Conservation (phyloP, 1,140 invertebrate genomes). For the Drosophila chauvacae region DNA sequence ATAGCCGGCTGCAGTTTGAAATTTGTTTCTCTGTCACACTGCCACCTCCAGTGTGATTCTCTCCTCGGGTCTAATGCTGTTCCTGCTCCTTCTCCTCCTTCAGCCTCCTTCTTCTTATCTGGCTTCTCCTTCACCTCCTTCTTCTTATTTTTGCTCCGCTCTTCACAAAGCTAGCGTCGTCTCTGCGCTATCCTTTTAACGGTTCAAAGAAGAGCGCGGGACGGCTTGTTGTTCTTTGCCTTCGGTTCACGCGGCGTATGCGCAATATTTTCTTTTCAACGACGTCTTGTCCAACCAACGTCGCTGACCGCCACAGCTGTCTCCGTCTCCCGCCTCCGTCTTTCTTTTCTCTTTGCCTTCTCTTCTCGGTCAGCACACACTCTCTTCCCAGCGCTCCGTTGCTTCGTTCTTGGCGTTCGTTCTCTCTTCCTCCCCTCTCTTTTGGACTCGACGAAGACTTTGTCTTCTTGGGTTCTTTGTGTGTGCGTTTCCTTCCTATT, state of each 20-base stretch:
- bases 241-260: conserved; percentile 73
- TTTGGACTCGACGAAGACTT: conserved; percentile 51
- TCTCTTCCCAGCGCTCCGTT: conserved; percentile 2
- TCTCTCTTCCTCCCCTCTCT: not conserved
- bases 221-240: conserved; percentile 29
- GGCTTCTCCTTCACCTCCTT: not conserved
- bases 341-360: conserved; percentile 1
- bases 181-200: not conserved
- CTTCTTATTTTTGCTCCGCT: not conserved
- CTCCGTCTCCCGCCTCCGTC: conserved; percentile 25
- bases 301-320: conserved; percentile 48
- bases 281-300: conserved; percentile 55
- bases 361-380: conserved; percentile 1
- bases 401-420: not conserved
- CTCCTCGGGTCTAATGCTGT: conserved; percentile 5
- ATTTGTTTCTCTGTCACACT: conserved; percentile 32
- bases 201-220: not conserved
- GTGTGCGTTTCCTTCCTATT: conserved; percentile 61
- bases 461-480: conserved; percentile 47
- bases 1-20: conserved; percentile 70
- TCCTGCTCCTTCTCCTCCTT: not conserved
- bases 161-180: not conserved
- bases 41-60: conserved; percentile 21
- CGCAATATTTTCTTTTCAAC: conserved; percentile 57
- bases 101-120: not conserved